Conservation (phyloP, 2,888 invertebrate genomes). For the Cephus sareptanus region DNA sequence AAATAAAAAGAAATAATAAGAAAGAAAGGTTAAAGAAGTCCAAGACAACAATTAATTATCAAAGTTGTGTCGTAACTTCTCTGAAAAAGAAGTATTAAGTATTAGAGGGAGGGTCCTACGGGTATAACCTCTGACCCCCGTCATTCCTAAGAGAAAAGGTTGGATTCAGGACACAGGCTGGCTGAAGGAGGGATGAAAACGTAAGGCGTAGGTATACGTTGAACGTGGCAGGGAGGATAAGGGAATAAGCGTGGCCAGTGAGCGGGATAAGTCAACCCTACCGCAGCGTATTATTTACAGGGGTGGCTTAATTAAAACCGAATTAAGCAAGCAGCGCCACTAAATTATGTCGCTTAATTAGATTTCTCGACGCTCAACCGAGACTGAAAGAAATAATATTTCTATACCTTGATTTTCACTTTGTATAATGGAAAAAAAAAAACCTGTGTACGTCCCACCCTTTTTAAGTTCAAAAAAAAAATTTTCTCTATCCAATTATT, state of each 20-base stretch:
- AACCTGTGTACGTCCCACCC: background rate
- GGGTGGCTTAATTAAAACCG: conserved; percentile 8
- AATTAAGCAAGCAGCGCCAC: background rate
- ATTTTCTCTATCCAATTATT: background rate
- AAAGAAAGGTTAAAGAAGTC: background rate
- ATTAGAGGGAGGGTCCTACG: background rate
- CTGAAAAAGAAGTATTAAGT: background rate
- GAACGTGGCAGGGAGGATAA: background rate
- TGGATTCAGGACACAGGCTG: background rate
- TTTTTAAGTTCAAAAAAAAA: too few relatives aligned
- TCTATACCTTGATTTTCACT: background rate
- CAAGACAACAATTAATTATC: conserved; percentile 1
- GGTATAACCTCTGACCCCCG: background rate
- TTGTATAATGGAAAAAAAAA: background rate
- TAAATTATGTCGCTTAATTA: conserved; percentile 2
- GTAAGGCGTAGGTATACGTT: background rate
- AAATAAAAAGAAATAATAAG: background rate
- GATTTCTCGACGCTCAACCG: background rate
- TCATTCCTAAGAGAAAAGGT: background rate
- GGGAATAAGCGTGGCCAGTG: background rate
- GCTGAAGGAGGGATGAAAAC: background rate
- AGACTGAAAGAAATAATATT: background rate
- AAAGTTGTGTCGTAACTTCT: background rate
- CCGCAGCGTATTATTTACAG: conserved; percentile 6
- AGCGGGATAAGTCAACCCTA: conserved; percentile 1